Evolutionary conservation across 2,113 vertebrate genomes (phyloP), one percentile per base, ranked within the genome.

Genomic region (Oplegnathus fasciatus): DNA sequence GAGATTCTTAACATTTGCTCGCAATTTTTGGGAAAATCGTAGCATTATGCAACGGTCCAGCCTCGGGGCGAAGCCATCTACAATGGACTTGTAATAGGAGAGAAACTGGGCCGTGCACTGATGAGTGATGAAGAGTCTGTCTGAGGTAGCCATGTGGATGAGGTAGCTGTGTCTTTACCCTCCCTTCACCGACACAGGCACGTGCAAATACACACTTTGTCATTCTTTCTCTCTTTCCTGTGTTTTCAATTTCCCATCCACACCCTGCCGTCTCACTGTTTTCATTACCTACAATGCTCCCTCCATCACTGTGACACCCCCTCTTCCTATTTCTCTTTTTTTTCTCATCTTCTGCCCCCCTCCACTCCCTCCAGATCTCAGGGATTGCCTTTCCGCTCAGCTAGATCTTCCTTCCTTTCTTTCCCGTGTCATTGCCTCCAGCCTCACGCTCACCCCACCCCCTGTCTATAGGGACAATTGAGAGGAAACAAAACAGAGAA

Each of bases 371-470:
- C 44, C 83, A 79, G 30, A 70, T 68, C 78, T 65, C 37, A 13
- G 28, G 81, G 60, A 76, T 71, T 58, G 67, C 24, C 71, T 88
- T 86, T 84, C 74, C 37, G 10, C 88, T 87, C 89, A 61, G 79
- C 83, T 80, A 37, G 71, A 70, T 82, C 88, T 83, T 86, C 77
- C 79, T 78, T 82, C 72, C 69, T 85, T 74, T 65, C 85, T 86
- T 82, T 86, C 85, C 44, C 24, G 62, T 72, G 42, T 70, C 67
- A 61, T 73, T 28, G 83, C 84, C 83, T 88, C 74, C 67, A 60
- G 82, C 78, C 75, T 73, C 34, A 3, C 24, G 40, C 71, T 67
- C 71, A 4, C 52, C 74, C 83, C 67, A 50, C 61, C 78, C 80
- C 24, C 18, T 10, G n/a, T 85, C 84, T 72, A 15, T 34, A 15